These are phyloP conservation scores for Orchesella flavescens DNA, from an alignment of 2,888 invertebrate genomes.

Conservation along the genomic window DNA sequence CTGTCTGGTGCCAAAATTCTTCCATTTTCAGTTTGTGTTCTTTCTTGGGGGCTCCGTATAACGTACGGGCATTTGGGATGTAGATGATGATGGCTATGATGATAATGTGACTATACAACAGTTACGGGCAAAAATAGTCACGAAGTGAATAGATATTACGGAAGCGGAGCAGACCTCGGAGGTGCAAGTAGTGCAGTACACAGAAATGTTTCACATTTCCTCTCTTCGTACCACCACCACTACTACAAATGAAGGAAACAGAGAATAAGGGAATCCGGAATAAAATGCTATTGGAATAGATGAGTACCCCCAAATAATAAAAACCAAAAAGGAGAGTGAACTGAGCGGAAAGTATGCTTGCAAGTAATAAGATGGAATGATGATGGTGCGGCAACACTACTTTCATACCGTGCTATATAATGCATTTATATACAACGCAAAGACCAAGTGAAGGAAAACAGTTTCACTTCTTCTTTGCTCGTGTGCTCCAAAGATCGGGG, in stretches of 20 bases:
- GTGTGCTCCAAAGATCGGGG: conserved; percentile 12
- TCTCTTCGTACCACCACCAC: neutral
- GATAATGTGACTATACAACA: conserved; percentile 42
- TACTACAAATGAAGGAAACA: conserved; percentile 41
- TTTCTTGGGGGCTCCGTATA: conserved; percentile 11
- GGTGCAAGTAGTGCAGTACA: conserved; percentile 43
- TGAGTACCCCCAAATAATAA: conserved; percentile 39
- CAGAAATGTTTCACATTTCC: conserved; percentile 42
- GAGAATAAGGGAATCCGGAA: conserved; percentile 45
- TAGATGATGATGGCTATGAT: conserved; percentile 43
- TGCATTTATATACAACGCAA: neutral
- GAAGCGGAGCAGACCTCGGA: neutral
- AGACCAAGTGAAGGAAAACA: conserved; percentile 6
- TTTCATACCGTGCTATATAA: conserved; percentile 3
- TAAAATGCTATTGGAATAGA: conserved; percentile 38
- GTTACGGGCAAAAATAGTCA: conserved; percentile 26
- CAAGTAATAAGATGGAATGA: neutral
- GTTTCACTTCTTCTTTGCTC: conserved; percentile 11
- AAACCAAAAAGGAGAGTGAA: conserved; percentile 24
- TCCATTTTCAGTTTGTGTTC: conserved; percentile 43
- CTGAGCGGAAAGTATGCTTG: conserved; percentile 18
- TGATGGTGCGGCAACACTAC: neutral
- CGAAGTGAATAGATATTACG: conserved; percentile 43
- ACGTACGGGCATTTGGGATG: conserved; percentile 10
- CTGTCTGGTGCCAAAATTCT: conserved; percentile 57